phyloP scores from a whole-genome alignment of 2,113 vertebrate species.

The Carassius gibelio region DNA sequence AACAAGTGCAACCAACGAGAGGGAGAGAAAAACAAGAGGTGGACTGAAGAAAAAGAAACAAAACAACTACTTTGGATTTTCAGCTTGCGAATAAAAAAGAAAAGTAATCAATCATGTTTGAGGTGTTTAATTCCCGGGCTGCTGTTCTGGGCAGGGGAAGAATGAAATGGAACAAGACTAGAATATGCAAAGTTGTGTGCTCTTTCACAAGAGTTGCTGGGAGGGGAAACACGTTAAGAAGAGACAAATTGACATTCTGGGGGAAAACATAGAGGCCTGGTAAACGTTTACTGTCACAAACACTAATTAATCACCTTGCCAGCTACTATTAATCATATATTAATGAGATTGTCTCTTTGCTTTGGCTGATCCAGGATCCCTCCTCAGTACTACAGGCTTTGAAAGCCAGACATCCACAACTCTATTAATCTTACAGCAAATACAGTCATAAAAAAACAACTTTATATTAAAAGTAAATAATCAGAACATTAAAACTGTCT shows the following conservation, averaged over 20 bases:
- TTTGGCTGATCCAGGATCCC: constrained; percentile 70
- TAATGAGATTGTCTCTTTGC: constrained; percentile 85
- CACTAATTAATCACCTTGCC: constrained; percentile 86
- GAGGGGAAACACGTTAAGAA: constrained; percentile 48
- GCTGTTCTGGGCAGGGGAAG: constrained; percentile 78
- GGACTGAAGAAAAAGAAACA: constrained; percentile 52
- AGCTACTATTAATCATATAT: constrained; percentile 84
- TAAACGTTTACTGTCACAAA: constrained; percentile 83
- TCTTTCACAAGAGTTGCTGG: constrained; percentile 60
- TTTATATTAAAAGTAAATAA: constrained; percentile 76
- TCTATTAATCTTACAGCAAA: constrained; percentile 81
- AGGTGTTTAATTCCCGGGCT: constrained; percentile 78
- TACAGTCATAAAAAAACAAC: constrained; percentile 66
- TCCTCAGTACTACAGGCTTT: constrained; percentile 66
- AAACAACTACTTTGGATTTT: constrained; percentile 78
- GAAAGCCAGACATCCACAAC: constrained; percentile 70
- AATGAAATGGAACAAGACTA: constrained; percentile 85
- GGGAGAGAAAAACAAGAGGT: constrained; percentile 36
- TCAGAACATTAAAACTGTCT: constrained; percentile 76
- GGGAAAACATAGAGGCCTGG: constrained; percentile 68
- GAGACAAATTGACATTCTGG: constrained; percentile 73
- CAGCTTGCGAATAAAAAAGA: constrained; percentile 87
- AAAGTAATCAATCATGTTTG: constrained; percentile 89
- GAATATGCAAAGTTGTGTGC: constrained; percentile 83
- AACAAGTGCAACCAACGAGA: constrained; percentile 63